Conservation (phyloP, 2,888 invertebrate genomes). For the Philereme transversata region DNA sequence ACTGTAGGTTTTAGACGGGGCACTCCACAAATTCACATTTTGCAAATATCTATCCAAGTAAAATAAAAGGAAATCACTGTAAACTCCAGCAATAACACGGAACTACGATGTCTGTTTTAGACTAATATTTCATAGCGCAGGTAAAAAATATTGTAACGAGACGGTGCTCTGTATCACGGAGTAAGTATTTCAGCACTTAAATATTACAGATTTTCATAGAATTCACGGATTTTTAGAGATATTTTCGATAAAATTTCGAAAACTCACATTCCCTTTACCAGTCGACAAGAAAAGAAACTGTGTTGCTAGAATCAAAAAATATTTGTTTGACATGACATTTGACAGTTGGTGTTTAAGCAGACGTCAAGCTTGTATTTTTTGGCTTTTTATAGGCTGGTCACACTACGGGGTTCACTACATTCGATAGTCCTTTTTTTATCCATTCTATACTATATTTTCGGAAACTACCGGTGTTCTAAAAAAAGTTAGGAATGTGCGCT, state of each 20-base stretch:
- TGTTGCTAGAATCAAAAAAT: slow-evolving; percentile 53
- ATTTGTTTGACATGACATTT: slow-evolving; percentile 38
- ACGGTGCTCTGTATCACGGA: slow-evolving; percentile 37
- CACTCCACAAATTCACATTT: slow-evolving; percentile 11
- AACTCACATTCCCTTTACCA: slow-evolving; percentile 79
- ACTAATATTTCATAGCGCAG: slow-evolving; percentile 30
- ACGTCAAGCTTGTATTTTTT: neutral
- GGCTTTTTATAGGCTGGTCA: neutral
- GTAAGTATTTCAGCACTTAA: slow-evolving; percentile 26
- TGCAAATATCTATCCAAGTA: slow-evolving; percentile 15
- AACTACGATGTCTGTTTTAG: slow-evolving; percentile 45
- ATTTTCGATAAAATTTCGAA: slow-evolving; percentile 59
- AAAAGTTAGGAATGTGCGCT: no score
- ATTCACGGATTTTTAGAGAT: slow-evolving; percentile 71
- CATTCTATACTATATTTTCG: slow-evolving; percentile 1
- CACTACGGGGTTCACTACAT: neutral
- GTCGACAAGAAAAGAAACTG: slow-evolving; percentile 78
- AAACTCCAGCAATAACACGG: slow-evolving; percentile 51
- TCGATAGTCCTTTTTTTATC: neutral
- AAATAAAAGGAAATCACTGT: slow-evolving; percentile 42
- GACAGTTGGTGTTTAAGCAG: slow-evolving; percentile 1
- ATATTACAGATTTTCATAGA: slow-evolving; percentile 30
- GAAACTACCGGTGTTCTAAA: slow-evolving; percentile 6
- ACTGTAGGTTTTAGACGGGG: slow-evolving; percentile 17
- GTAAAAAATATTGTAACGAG: slow-evolving; percentile 51